Conservation (phyloP, 2,797 vertebrate genomes). For the Chromis chromis region DNA sequence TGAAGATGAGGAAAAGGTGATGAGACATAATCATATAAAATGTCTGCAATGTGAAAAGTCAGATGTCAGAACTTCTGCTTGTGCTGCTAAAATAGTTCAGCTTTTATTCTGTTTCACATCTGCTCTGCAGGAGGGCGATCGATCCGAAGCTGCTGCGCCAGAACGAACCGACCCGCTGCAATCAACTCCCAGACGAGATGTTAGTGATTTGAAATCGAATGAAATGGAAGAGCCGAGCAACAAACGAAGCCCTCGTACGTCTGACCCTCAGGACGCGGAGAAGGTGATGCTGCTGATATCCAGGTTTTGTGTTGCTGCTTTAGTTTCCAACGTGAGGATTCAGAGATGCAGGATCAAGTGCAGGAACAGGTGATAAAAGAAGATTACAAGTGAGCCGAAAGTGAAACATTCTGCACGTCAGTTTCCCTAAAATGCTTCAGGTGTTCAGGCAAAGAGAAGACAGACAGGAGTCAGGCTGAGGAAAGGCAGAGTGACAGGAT, state of each 20-base stretch:
- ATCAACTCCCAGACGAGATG: slow-evolving; percentile 16
- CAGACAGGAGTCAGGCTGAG: slow-evolving; percentile 27
- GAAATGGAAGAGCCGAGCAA: slow-evolving; percentile 17
- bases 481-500: background rate
- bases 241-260: slow-evolving; percentile 13
- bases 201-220: slow-evolving; percentile 22
- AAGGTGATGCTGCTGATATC: slow-evolving; percentile 49
- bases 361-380: slow-evolving; percentile 4
- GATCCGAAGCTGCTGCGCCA: slow-evolving; percentile 16
- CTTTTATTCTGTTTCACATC: slow-evolving; percentile 4
- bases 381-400: background rate
- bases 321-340: background rate
- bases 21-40: background rate
- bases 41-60: background rate
- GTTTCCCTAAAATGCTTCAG: background rate
- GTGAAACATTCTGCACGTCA: background rate
- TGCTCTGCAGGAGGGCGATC: slow-evolving; percentile 45
- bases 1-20: slow-evolving; percentile 56
- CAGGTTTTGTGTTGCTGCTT: background rate
- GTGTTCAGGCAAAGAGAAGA: slow-evolving; percentile 25
- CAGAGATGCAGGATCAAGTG: slow-evolving; percentile 12
- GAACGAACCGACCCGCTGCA: slow-evolving; percentile 5
- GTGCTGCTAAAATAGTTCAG: too few species aligned
- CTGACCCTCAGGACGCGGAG: slow-evolving; percentile 11
- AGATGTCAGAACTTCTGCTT: too few species aligned